Conservation (phyloP, 1,140 invertebrate species). For the Papilio dardanus region DNA sequence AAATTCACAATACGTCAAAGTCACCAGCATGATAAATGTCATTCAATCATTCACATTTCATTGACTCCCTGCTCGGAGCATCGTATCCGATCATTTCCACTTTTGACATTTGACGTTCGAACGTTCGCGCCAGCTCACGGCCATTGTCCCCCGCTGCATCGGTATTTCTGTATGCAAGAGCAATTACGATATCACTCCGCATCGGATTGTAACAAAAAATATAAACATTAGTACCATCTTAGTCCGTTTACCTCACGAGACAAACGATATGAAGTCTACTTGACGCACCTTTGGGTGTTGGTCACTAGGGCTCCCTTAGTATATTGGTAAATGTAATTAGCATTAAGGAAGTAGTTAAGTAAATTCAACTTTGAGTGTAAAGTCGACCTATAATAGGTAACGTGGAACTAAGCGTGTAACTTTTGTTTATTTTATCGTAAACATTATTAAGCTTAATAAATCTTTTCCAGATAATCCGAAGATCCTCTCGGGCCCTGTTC, state of each 20-base stretch:
- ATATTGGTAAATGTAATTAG: not conserved
- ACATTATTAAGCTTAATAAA: not conserved
- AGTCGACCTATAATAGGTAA: too few relatives aligned
- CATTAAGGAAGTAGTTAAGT: not conserved
- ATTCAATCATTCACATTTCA: not conserved
- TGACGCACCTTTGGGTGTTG: not conserved
- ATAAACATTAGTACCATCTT: not conserved
- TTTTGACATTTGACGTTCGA: constrained; percentile 12
- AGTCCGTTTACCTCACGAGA: not conserved
- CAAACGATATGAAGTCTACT: not conserved
- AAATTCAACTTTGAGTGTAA: too few relatives aligned
- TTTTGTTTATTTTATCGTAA: too few relatives aligned
- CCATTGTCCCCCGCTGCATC: not conserved
- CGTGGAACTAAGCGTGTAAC: too few relatives aligned
- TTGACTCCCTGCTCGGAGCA: not conserved
- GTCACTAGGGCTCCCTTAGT: not conserved
- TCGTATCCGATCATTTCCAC: constrained; percentile 4
- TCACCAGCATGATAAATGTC: not conserved
- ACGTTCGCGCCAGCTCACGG: not conserved
- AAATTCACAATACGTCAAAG: not conserved
- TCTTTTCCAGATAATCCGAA: constrained; percentile 73
- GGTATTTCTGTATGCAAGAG: not conserved
- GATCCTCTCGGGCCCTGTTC: constrained; percentile 72
- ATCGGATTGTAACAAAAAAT: constrained; percentile 27
- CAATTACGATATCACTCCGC: not conserved